These are phyloP conservation scores for Sceloporus undulatus DNA, from an alignment of 2,113 vertebrate species.

Conservation along the genomic window DNA sequence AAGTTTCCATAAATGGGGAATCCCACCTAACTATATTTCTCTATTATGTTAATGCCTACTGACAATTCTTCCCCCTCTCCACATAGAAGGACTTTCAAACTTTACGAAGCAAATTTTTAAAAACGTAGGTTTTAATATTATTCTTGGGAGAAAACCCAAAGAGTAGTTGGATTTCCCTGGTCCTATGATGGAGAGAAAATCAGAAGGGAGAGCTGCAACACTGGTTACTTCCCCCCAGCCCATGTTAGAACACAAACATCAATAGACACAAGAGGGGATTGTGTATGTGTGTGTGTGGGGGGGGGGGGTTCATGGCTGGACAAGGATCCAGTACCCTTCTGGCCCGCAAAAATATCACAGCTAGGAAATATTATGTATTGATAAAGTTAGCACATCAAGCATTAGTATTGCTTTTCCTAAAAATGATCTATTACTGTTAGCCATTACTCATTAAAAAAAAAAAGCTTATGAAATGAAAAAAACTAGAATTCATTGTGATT, in stretches of 20 bases:
- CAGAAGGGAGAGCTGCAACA: neutral
- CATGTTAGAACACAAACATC: too few species aligned
- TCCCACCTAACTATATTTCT: neutral
- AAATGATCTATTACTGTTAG: conserved; percentile 77
- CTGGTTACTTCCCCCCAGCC: neutral
- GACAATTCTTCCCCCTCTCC: conserved; percentile 35
- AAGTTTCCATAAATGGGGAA: conserved; percentile 4
- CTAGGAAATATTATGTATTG: too few species aligned
- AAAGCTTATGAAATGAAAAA: conserved; percentile 81
- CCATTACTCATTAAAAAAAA: conserved; percentile 71
- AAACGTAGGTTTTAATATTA: neutral
- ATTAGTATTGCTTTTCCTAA: too few species aligned
- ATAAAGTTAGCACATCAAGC: too few species aligned
- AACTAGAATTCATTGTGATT: conserved; percentile 74
- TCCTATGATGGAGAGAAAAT: neutral
- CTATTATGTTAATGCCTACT: conserved; percentile 30
- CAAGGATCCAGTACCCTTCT: too few species aligned
- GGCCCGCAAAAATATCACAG: too few species aligned
- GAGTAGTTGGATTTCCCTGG: neutral
- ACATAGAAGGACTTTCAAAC: conserved; percentile 52
- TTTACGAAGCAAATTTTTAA: conserved; percentile 53
- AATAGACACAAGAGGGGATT: too few species aligned
- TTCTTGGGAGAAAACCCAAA: neutral
- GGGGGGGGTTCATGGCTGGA: too few species aligned
- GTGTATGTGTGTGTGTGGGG: too few species aligned